A percentile compares a stretch with the other conserved stretches of the same genome.
Evolutionary conservation across 2,888 invertebrate species (phyloP).

Genomic region (Machimus atricapillus): DNA sequence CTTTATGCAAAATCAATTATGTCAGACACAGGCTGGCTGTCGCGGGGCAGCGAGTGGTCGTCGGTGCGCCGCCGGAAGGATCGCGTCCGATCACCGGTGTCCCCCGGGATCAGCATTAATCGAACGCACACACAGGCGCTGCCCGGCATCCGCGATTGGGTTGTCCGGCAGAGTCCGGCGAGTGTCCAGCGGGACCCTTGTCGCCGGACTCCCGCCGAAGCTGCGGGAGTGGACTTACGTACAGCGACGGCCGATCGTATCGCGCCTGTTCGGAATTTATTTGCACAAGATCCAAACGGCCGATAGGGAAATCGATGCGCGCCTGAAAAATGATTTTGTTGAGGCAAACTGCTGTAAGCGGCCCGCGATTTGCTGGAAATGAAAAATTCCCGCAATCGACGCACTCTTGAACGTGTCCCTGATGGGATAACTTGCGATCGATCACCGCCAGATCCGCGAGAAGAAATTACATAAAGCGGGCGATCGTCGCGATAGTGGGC

Average conservation of each 20-base stretch:
- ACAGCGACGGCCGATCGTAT: conserved; percentile 43
- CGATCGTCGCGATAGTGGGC: background rate
- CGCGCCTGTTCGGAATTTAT: conserved; percentile 42
- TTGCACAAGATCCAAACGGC: conserved; percentile 43
- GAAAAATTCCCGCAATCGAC: background rate
- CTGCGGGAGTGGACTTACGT: conserved; percentile 4
- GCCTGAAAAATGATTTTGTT: conserved; percentile 42
- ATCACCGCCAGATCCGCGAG: background rate
- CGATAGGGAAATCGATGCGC: conserved; percentile 42
- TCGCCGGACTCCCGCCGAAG: background rate
- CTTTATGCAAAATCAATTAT: conserved; percentile 47
- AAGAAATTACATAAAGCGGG: background rate
- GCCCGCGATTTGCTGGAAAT: background rate
- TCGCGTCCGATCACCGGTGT: background rate
- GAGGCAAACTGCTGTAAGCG: background rate
- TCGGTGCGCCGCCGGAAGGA: background rate
- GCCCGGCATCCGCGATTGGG: background rate
- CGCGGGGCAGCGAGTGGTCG: background rate
- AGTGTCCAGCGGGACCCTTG: background rate
- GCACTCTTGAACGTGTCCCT: background rate
- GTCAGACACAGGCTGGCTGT: conserved; percentile 38
- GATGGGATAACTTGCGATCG: background rate
- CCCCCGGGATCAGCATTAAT: conserved; percentile 23
- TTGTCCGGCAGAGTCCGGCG: background rate
- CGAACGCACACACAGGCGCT: background rate